These are phyloP conservation scores for Pseudomyrmex gracilis DNA, from an alignment of 1,140 invertebrate species.

Conservation along the genomic window DNA sequence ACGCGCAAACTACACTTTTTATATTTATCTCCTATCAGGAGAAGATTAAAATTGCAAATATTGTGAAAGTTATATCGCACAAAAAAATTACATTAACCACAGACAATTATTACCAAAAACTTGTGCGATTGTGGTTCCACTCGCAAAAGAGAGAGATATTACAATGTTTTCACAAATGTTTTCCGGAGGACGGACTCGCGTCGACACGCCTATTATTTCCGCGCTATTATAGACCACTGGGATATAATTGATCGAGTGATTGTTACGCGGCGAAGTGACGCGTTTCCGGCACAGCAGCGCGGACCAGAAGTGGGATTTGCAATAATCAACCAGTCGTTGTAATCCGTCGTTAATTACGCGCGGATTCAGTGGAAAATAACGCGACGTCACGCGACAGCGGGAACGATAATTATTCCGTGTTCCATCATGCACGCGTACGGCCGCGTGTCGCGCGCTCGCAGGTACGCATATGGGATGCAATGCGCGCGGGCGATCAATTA, in stretches of 20 bases:
- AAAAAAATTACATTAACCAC: background rate
- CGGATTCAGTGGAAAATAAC: slow-evolving; percentile 69
- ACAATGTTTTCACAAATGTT: background rate
- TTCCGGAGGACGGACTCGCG: background rate
- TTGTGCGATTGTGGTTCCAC: background rate
- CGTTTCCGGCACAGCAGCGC: slow-evolving; percentile 8
- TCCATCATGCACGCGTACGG: slow-evolving; percentile 36
- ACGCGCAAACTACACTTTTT: no score
- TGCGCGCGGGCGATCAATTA: slow-evolving; percentile 59
- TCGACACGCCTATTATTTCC: background rate
- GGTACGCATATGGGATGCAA: slow-evolving; percentile 20
- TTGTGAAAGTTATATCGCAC: no score
- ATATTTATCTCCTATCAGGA: no score
- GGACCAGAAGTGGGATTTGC: slow-evolving; percentile 49
- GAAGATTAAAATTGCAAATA: no score
- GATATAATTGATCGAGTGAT: slow-evolving; percentile 42
- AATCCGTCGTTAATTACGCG: slow-evolving; percentile 72
- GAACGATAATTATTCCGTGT: slow-evolving; percentile 64
- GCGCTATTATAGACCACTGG: slow-evolving; percentile 13
- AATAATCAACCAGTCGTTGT: slow-evolving; percentile 65
- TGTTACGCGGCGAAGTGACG: slow-evolving; percentile 28
- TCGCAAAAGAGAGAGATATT: background rate
- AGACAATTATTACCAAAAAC: background rate
- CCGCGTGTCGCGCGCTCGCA: slow-evolving; percentile 61
- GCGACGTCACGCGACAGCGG: slow-evolving; percentile 62